Evolutionary conservation across 53 echinoderm and acorn worm genomes (phyloP), one percentile per base, ranked within the genome.

Genomic region (Apostichopus leukothele): DNA sequence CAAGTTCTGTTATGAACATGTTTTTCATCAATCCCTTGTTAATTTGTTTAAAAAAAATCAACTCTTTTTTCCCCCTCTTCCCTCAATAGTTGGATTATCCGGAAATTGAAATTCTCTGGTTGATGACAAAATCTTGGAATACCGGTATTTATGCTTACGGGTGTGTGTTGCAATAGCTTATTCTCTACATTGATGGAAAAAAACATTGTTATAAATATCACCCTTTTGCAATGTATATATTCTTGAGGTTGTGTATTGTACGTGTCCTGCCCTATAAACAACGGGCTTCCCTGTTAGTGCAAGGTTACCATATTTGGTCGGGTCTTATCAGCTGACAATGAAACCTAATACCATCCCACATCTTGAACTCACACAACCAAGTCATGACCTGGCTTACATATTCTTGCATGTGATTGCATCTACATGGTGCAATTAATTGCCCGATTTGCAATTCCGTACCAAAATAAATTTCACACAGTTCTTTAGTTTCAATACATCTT

Each of bases 121-220:
- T 96, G 77, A 90, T 96, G 94, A 96, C 94, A 10, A 88, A 90
- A 61, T 90, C 96, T 10, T 96, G 96, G 96, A 96, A 96, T 26
- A 94, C 94, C 50, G 96, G 96, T 53, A 94, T 96, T 14, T 94
- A 96, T 91, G 86, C 91, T 1, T 93, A 90, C 60, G 89, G 94
- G 90, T 86, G n/a, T 76, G 20, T 71, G 71, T 16, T 57, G 57
- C 57, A 39, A 57, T 57, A 10, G 57, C 10, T 57, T 10, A 57
- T 57, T 9, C 57, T 57, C 57, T 57, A 10, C 57, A 55, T 25
- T 25, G 25, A 25, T 25, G 25, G 25, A 25, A 25, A 25, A 25
- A 25, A 25, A n/a, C 25, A n/a, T 25, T 78, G 20, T 52, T 26
- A 50, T 20, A 83, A 12, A 52, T 27, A 50, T 10, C 50, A 83